phyloP scores from a whole-genome alignment of 2,113 vertebrate genomes.

The Pitta sordida region DNA sequence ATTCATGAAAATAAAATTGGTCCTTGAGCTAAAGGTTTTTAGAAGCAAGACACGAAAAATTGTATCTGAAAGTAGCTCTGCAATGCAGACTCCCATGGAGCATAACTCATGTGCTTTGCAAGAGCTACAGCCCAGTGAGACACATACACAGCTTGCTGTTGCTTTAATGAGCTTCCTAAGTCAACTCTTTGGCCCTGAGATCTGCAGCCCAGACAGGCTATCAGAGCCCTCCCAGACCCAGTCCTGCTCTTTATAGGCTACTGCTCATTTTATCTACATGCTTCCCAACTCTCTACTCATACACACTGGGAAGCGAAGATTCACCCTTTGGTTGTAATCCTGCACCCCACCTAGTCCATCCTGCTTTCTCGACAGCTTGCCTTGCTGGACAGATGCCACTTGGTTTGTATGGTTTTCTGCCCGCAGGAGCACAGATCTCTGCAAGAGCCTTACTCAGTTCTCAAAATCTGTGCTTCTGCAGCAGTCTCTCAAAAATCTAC shows the following conservation, averaged over 20 bases:
- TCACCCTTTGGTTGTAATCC: not conserved
- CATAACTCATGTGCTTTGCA: not conserved
- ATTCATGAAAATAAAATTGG: slow-evolving; percentile 17
- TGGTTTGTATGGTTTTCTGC: rapidly evolving
- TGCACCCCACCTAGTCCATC: not conserved
- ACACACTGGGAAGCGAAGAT: not conserved
- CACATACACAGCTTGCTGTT: not conserved
- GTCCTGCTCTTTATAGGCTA: not conserved
- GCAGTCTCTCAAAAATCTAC: not conserved
- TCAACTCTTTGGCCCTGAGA: not conserved
- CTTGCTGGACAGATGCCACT: not conserved
- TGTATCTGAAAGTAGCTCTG: not conserved
- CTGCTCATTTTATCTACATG: rapidly evolving
- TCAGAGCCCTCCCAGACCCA: rapidly evolving
- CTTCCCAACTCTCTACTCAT: not conserved
- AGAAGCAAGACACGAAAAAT: not conserved
- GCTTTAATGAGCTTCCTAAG: not conserved
- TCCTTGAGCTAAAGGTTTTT: not conserved
- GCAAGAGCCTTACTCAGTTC: not conserved
- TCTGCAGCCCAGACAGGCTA: rapidly evolving
- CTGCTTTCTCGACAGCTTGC: not conserved
- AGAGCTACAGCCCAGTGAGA: not conserved
- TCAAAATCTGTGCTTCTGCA: not conserved
- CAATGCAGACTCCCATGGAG: not conserved
- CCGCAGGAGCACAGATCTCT: not conserved